A percentile compares a stretch with the other conserved stretches of the same genome.
phyloP scores from a whole-genome alignment of 2,113 vertebrate species.

The Aspiorhynchus laticeps region DNA sequence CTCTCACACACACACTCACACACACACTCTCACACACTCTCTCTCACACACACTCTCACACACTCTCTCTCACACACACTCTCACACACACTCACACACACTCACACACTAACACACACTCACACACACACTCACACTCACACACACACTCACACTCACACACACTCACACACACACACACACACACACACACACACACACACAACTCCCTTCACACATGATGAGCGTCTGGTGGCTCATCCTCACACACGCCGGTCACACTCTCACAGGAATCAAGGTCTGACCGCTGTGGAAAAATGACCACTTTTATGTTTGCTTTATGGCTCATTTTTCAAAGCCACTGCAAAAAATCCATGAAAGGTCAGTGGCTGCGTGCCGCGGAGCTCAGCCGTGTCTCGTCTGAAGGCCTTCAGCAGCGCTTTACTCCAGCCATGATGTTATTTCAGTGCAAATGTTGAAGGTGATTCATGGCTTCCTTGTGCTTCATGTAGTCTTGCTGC shows the following conservation, averaged over 20 bases:
- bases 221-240: slow-evolving; percentile 8
- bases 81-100: too few relatives aligned
- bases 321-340: slow-evolving; percentile 84
- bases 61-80: too few relatives aligned
- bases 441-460: background rate
- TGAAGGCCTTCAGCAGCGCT: background rate
- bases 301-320: slow-evolving; percentile 84
- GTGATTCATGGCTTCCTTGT: background rate
- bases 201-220: background rate
- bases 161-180: too few relatives aligned
- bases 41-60: too few relatives aligned
- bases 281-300: slow-evolving; percentile 77
- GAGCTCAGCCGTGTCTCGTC: background rate
- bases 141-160: too few relatives aligned
- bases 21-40: too few relatives aligned
- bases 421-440: background rate
- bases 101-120: too few relatives aligned
- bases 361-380: slow-evolving; percentile 61
- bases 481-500: too few relatives aligned
- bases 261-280: slow-evolving; percentile 69
- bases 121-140: too few relatives aligned
- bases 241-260: slow-evolving; percentile 51
- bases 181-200: background rate
- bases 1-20: too few relatives aligned
- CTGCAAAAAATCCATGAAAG: slow-evolving; percentile 78